Evolutionary conservation across 2,888 invertebrate genomes (phyloP).

Genomic region (Spisula solida): DNA sequence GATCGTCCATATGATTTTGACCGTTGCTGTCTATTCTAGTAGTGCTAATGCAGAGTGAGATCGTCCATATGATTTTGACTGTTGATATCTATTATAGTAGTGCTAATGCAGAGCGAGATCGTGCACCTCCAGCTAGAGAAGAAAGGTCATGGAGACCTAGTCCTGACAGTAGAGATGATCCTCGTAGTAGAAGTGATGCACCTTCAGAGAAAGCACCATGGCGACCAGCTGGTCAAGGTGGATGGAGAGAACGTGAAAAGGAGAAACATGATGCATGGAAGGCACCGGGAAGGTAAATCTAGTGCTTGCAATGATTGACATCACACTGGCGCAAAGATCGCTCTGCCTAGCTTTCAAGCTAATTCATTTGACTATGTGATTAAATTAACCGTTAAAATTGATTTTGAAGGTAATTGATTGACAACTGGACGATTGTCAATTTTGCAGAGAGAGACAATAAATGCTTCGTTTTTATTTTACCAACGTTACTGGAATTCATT

Average conservation of each 20-base stretch:
- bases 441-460: too few species aligned
- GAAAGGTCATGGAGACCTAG: constrained; percentile 59
- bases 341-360: too few species aligned
- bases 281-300: constrained; percentile 51
- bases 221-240: constrained; percentile 73
- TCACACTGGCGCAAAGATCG: too few species aligned
- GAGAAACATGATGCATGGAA: constrained; percentile 84
- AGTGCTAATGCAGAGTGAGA: too few species aligned
- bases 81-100: neutral
- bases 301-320: constrained; percentile 5
- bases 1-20: too few species aligned
- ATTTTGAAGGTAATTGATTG: too few species aligned
- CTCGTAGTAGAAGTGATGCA: constrained; percentile 41
- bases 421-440: too few species aligned
- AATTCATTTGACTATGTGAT: too few species aligned
- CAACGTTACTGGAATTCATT: too few species aligned
- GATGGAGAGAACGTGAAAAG: constrained; percentile 85
- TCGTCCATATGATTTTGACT: too few species aligned
- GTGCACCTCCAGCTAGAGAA: constrained; percentile 40
- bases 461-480: too few species aligned
- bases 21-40: neutral
- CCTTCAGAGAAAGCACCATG: constrained; percentile 68
- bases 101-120: neutral
- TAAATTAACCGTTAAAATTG: too few species aligned
- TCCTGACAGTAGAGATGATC: constrained; percentile 44